Percentiles rank a stretch among this genome's conserved stretches.
Evolutionary conservation across 2,888 invertebrate species (phyloP).

Genomic region (Choristoneura rosaceana): DNA sequence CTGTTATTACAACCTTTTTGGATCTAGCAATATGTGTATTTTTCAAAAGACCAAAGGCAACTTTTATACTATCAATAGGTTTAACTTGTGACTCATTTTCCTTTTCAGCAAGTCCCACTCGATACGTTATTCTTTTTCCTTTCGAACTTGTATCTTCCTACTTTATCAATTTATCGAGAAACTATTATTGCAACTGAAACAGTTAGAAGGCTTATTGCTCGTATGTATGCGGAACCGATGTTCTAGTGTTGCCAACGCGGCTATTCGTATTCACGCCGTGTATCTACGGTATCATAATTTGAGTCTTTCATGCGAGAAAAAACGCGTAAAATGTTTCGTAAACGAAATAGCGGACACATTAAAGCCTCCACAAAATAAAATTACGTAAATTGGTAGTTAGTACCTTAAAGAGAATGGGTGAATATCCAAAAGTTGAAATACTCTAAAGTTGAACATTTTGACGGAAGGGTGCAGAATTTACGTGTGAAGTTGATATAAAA

Average conservation of each 20-base stretch:
- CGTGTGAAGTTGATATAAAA: background rate
- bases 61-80: background rate
- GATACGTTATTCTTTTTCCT: slow-evolving; percentile 1
- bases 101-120: background rate
- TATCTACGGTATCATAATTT: slow-evolving; percentile 23
- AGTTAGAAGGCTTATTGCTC: slow-evolving; percentile 37
- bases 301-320: slow-evolving; percentile 21
- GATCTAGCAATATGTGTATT: background rate
- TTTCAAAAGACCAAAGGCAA: background rate
- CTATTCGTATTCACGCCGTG: slow-evolving; percentile 31
- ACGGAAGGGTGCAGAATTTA: background rate
- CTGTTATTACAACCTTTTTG: background rate
- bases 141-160: background rate
- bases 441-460: slow-evolving; percentile 5
- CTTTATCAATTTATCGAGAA: slow-evolving; percentile 35
- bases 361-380: background rate
- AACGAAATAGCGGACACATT: slow-evolving; percentile 1
- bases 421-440: background rate
- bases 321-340: slow-evolving; percentile 7
- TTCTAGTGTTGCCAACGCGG: slow-evolving; percentile 16
- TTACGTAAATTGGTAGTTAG: background rate
- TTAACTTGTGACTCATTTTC: background rate
- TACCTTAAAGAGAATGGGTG: background rate
- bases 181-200: slow-evolving; percentile 33
- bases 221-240: slow-evolving; percentile 41